Conservation (phyloP, 1,140 invertebrate genomes). For the Drosophila melanica region DNA sequence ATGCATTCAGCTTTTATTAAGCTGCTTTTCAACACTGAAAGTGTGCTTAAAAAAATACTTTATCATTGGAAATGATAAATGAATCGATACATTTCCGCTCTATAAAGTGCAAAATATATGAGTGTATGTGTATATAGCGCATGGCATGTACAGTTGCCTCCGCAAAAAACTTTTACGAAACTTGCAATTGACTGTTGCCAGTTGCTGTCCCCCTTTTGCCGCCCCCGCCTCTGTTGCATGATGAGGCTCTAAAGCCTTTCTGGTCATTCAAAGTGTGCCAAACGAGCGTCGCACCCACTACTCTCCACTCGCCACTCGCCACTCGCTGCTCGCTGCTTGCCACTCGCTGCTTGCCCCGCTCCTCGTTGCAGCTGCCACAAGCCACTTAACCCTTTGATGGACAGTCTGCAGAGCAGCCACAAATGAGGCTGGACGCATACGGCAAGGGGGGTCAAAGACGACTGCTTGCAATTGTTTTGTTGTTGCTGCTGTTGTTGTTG, state of each 20-base stretch:
- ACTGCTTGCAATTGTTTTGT: conserved; percentile 1
- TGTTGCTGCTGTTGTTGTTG: not conserved
- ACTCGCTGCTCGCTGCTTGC: not conserved
- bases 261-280: conserved; percentile 35
- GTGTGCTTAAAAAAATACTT: not conserved
- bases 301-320: not conserved
- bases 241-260: conserved; percentile 44
- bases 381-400: conserved; percentile 73
- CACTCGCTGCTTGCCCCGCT: not conserved
- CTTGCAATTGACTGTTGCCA: conserved; percentile 25
- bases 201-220: conserved; percentile 3
- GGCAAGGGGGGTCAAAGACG: not conserved
- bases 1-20: too few relatives aligned
- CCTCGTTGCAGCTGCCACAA: conserved; percentile 40
- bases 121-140: too few relatives aligned
- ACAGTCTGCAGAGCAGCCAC: conserved; percentile 53
- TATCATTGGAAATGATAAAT: conserved; percentile 6
- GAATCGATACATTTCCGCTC: conserved; percentile 6
- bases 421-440: conserved; percentile 50
- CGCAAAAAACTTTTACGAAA: conserved; percentile 9
- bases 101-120: too few relatives aligned
- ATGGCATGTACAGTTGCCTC: too few relatives aligned
- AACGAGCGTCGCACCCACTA: conserved; percentile 12
- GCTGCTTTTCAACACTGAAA: too few relatives aligned
- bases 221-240: conserved; percentile 10